These are phyloP conservation scores for Morelia viridis DNA, from an alignment of 2,797 vertebrate species.

Conservation along the genomic window DNA sequence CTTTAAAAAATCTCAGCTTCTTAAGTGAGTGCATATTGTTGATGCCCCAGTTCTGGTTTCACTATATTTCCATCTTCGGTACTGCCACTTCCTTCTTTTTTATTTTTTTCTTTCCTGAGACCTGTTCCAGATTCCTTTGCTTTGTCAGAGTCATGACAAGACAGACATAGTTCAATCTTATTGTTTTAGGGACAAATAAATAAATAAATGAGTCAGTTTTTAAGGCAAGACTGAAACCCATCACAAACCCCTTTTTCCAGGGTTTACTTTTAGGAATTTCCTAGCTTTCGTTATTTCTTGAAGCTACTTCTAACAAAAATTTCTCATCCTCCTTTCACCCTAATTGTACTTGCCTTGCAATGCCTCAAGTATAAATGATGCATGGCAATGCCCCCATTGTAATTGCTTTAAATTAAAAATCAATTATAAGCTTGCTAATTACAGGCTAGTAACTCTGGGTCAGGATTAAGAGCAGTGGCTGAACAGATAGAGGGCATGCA, in stretches of 20 bases:
- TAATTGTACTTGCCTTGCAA: slow-evolving; percentile 15
- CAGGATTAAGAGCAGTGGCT: slow-evolving; percentile 56
- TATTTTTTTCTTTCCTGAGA: neutral
- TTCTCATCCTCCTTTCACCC: neutral
- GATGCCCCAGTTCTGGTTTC: neutral
- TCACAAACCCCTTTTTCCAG: slow-evolving; percentile 3
- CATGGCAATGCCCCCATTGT: slow-evolving; percentile 56
- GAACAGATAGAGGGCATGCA: slow-evolving; percentile 47
- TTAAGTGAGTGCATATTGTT: neutral
- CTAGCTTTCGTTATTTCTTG: neutral
- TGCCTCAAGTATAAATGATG: slow-evolving; percentile 52
- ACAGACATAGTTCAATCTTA: neutral
- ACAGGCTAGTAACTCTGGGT: slow-evolving; percentile 60
- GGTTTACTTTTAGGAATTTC: slow-evolving; percentile 24
- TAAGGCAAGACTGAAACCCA: neutral
- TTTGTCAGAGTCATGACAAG: neutral
- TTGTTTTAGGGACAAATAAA: neutral
- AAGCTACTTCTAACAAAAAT: slow-evolving; percentile 18
- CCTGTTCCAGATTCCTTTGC: neutral
- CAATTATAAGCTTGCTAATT: slow-evolving; percentile 67
- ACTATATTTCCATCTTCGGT: neutral
- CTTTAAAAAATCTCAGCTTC: neutral
- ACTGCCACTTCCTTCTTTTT: neutral
- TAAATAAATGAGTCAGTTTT: neutral
- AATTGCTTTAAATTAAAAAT: slow-evolving; percentile 72